A percentile compares a stretch with the other conserved stretches of the same genome.
These are phyloP conservation scores for Mesorhabditis sp. DNA, from an alignment of 2,888 invertebrate species.

Conservation along the genomic window DNA sequence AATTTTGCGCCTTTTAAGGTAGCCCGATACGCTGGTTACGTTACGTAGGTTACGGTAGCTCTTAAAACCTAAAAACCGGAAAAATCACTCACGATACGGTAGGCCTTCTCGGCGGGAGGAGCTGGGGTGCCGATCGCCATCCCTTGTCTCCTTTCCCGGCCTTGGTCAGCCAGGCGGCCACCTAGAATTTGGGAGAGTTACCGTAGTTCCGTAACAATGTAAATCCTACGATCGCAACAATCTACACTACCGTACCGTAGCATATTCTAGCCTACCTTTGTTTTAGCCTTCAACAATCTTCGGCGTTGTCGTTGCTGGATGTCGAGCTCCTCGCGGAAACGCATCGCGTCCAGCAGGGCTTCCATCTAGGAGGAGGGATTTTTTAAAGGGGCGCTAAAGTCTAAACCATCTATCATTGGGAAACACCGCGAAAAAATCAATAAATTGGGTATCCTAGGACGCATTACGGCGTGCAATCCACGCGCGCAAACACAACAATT, in stretches of 20 bases:
- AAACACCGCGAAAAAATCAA: neutral
- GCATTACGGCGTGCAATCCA: neutral
- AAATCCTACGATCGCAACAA: neutral
- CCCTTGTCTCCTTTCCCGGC: slow-evolving; percentile 19
- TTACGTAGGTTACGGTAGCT: neutral
- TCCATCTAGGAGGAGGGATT: slow-evolving; percentile 39
- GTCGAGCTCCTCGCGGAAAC: slow-evolving; percentile 55
- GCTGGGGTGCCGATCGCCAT: slow-evolving; percentile 37
- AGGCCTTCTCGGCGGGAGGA: slow-evolving; percentile 22
- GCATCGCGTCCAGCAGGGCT: slow-evolving; percentile 52
- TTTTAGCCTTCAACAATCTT: slow-evolving; percentile 28
- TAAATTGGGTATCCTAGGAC: slow-evolving; percentile 6
- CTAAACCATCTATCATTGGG: slow-evolving; percentile 8
- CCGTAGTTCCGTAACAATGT: neutral
- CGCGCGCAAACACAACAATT: neutral
- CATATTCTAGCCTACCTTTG: slow-evolving; percentile 13
- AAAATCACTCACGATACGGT: slow-evolving; percentile 5
- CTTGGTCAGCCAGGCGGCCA: slow-evolving; percentile 49
- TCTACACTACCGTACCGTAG: neutral
- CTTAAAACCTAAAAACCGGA: neutral
- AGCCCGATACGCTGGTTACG: no score
- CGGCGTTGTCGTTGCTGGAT: slow-evolving; percentile 47
- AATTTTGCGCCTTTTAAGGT: no score
- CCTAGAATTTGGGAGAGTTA: slow-evolving; percentile 23
- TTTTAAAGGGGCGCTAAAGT: neutral